phyloP scores from a whole-genome alignment of 1,140 invertebrate genomes.

The Bombus pascuorum region DNA sequence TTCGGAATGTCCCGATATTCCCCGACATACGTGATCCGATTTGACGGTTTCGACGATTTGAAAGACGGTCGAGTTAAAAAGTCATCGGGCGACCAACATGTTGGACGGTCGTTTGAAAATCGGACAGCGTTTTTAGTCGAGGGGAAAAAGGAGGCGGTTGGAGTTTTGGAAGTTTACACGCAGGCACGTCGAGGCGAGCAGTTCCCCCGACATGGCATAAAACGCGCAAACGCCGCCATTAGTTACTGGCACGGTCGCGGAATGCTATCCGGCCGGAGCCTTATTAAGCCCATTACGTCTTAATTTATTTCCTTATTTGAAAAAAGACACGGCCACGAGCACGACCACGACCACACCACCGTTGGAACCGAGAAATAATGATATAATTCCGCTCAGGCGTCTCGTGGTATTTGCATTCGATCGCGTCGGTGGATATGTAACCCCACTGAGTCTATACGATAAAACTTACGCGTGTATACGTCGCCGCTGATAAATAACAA shows the following conservation, averaged over 20 bases:
- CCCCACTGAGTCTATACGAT: slow-evolving; percentile 27
- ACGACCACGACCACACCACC: slow-evolving; percentile 4
- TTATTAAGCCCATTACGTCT: slow-evolving; percentile 69
- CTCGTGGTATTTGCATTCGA: slow-evolving; percentile 59
- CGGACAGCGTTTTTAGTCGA: neutral
- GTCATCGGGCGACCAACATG: neutral
- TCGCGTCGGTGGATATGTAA: slow-evolving; percentile 47
- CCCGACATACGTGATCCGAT: too few relatives aligned
- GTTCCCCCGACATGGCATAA: slow-evolving; percentile 55
- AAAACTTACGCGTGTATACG: slow-evolving; percentile 34
- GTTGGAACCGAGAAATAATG: slow-evolving; percentile 49
- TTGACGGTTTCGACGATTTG: too few relatives aligned
- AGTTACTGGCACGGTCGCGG: slow-evolving; percentile 63
- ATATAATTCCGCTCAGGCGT: slow-evolving; percentile 62
- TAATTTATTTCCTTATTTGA: slow-evolving; percentile 68
- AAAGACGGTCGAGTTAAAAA: too few relatives aligned
- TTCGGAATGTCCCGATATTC: too few relatives aligned
- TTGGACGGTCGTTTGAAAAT: neutral
- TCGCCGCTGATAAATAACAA: slow-evolving; percentile 47
- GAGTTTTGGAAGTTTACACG: slow-evolving; percentile 47
- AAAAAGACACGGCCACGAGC: slow-evolving; percentile 36
- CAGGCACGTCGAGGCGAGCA: neutral
- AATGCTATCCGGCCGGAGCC: slow-evolving; percentile 64
- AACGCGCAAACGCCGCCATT: slow-evolving; percentile 63
- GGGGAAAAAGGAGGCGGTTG: neutral